Evolutionary conservation across 2,113 vertebrate genomes (phyloP).

Genomic region (Corythornis vintsioides): DNA sequence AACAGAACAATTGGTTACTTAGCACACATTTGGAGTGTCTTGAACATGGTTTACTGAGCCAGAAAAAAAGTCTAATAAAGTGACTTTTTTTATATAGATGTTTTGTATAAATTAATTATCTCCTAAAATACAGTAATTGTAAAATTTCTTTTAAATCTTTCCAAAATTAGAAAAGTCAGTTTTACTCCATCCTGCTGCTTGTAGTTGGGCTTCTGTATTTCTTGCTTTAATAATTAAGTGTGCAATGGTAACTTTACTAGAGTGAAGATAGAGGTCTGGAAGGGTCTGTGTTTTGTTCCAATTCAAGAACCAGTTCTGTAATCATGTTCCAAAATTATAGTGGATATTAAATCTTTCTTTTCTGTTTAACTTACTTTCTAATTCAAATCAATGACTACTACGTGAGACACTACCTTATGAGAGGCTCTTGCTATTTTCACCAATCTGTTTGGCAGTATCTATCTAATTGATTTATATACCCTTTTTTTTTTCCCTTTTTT

Average conservation of each 20-base stretch:
- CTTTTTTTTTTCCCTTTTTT: not conserved
- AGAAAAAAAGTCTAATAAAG: constrained; percentile 10
- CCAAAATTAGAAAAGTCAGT: not conserved
- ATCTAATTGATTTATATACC: not conserved
- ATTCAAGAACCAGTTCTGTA: not conserved
- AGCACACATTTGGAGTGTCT: not conserved
- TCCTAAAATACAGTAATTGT: not conserved
- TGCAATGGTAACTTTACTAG: not conserved
- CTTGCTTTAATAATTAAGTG: not conserved
- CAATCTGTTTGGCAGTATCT: not conserved
- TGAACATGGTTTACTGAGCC: not conserved
- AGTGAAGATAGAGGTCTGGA: not conserved
- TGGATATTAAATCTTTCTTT: not conserved
- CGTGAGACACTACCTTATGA: not conserved
- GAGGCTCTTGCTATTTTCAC: not conserved
- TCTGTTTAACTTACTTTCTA: not conserved
- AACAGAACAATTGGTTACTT: not conserved
- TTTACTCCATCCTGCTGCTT: not conserved
- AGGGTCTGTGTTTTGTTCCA: not conserved
- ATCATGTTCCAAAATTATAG: not conserved
- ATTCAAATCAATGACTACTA: not conserved
- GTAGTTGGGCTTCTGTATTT: not conserved
- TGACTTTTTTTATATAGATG: not conserved
- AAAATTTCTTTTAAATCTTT: not conserved
- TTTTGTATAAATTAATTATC: constrained; percentile 6